Conservation (phyloP, 2,113 vertebrate species). For the Nerophis lumbriciformis region DNA sequence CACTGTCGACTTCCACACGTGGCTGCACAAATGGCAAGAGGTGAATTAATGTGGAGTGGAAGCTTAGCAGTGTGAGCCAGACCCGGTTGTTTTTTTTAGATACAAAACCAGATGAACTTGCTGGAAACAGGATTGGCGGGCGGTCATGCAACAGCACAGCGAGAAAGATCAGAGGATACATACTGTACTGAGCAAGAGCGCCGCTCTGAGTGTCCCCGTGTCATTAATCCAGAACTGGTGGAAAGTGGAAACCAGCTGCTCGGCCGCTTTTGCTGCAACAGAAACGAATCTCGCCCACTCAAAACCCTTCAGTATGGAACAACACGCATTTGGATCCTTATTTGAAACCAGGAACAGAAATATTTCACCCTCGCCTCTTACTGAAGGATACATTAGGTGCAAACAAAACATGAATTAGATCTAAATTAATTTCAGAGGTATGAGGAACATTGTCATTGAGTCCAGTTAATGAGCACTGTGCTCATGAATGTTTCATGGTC, state of each 20-base stretch:
- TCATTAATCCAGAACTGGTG: constrained; percentile 70
- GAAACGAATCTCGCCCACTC: constrained; percentile 48
- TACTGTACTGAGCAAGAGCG: constrained; percentile 72
- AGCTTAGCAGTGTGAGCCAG: constrained; percentile 18
- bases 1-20: not conserved
- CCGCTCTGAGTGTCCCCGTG: constrained; percentile 67
- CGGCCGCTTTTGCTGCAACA: constrained; percentile 69
- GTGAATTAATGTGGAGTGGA: not conserved
- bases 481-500: constrained; percentile 4
- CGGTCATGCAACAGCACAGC: constrained; percentile 76
- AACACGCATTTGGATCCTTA: constrained; percentile 19
- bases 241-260: constrained; percentile 61
- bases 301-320: constrained; percentile 28
- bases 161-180: constrained; percentile 74
- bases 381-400: not conserved
- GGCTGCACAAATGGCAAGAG: not conserved
- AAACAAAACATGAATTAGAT: not conserved
- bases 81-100: not conserved
- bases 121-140: constrained; percentile 57
- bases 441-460: constrained; percentile 9
- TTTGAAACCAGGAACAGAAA: not conserved
- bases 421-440: not conserved
- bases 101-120: constrained; percentile 20
- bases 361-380: not conserved
- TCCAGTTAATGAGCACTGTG: not conserved